Evolutionary conservation across 2,888 invertebrate species (phyloP), one percentile per base, ranked within the genome.

Genomic region (Timema podura): DNA sequence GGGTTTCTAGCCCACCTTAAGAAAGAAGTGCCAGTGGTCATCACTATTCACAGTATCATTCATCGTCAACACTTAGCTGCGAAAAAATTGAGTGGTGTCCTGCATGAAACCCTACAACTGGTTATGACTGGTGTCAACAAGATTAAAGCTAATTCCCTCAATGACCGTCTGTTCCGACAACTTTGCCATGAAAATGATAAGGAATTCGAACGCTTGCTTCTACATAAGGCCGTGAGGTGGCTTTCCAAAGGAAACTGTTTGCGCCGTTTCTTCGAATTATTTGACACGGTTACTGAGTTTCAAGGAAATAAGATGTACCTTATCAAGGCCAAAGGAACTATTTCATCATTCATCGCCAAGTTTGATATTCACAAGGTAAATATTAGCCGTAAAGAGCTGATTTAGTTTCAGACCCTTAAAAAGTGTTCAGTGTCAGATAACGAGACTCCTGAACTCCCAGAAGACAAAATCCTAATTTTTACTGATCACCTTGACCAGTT

Each of bases 271-370:
- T 57, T 57, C 57, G 2, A 57, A 57, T 11, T 57, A 57, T 57
- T 57, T 57, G 57, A 57, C 57, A 57, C 57, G n/a, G 57, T 57
- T 57, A 57, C 57, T 13, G 57, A 57, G 57, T 57, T 57, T 57
- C 8, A 57, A 57, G 57, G 57, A 57, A 57, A 57, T 3, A 51
- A 51, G 51, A n/a, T 51, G 30, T 2, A 30, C 30, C 30, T 30
- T 30, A 30, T 30, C 30, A 30, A 30, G 30, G 30, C 30, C 30
- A 51, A 51, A 51, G 51, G 51, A 51, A 51, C 3, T 51, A 51
- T 30, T 30, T 51, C n/a, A 51, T 51, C 51, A 51, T 57, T 57
- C 57, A 57, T 57, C 5, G 57, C 57, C 13, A 57, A 57, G 57
- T 57, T 57, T 57, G 57, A 57, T 57, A 13, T 57, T 57, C 57